These are phyloP conservation scores for Dromaius novaehollandiae DNA, from an alignment of 2,113 vertebrate species.

Conservation along the genomic window DNA sequence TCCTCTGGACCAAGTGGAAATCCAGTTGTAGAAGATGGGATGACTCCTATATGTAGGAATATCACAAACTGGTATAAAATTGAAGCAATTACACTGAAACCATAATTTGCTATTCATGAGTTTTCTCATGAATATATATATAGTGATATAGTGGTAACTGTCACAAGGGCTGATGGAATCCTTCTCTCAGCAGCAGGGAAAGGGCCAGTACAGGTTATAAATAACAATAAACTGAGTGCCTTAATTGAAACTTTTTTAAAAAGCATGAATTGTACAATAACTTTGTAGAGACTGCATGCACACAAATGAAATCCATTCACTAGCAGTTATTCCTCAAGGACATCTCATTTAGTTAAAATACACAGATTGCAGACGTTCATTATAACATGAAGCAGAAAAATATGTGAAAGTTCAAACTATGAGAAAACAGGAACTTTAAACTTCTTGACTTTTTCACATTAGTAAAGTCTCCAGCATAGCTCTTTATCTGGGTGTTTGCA, in stretches of 20 bases:
- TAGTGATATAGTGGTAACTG: neutral
- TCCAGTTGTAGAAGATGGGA: neutral
- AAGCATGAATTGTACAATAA: neutral
- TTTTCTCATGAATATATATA: neutral
- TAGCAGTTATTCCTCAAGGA: neutral
- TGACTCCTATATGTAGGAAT: rapidly evolving
- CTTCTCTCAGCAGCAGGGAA: neutral
- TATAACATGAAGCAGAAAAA: neutral
- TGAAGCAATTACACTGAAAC: neutral
- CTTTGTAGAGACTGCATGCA: no score
- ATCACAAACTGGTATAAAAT: neutral
- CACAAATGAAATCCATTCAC: neutral
- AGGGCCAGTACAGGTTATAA: neutral
- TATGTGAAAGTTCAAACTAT: neutral
- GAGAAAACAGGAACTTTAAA: neutral
- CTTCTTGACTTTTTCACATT: neutral
- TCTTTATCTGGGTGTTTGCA: neutral
- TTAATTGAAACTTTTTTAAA: neutral
- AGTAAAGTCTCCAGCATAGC: neutral
- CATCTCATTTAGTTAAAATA: neutral
- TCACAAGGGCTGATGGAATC: neutral
- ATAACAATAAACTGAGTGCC: neutral
- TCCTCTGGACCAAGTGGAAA: neutral
- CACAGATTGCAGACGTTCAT: no score
- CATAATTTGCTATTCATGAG: neutral